These are phyloP conservation scores for Conchocele bisecta DNA, from an alignment of 2,888 invertebrate genomes.

Conservation along the genomic window DNA sequence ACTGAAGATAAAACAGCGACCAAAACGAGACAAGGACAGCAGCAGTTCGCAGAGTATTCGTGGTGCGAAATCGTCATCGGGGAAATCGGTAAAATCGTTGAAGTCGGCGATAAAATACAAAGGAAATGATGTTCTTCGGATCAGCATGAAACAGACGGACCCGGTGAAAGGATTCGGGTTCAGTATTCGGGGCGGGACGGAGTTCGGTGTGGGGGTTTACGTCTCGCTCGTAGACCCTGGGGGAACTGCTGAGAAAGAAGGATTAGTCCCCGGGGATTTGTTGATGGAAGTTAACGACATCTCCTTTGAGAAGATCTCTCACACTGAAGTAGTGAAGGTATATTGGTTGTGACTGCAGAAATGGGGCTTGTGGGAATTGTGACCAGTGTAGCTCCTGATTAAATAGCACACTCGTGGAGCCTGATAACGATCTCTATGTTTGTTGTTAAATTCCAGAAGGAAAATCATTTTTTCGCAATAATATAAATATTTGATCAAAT, in stretches of 20 bases:
- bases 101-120: constrained; percentile 30
- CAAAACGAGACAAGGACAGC: constrained; percentile 33
- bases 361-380: no score
- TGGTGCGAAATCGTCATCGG: constrained; percentile 1
- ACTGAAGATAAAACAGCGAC: constrained; percentile 20
- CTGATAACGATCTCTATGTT: background rate
- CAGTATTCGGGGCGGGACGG: constrained; percentile 96
- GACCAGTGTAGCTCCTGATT: no score
- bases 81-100: constrained; percentile 19
- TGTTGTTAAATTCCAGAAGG: background rate
- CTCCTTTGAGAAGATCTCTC: constrained; percentile 86
- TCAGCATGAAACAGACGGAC: constrained; percentile 51
- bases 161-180: constrained; percentile 88
- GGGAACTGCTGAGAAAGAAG: constrained; percentile 94
- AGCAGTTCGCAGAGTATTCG: constrained; percentile 20
- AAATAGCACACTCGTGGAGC: no score
- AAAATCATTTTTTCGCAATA: no score
- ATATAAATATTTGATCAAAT: no score
- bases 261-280: constrained; percentile 90
- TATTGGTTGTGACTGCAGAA: constrained; percentile 11
- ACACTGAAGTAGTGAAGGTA: constrained; percentile 78
- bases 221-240: constrained; percentile 97
- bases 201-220: constrained; percentile 97
- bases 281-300: constrained; percentile 96
- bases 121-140: constrained; percentile 35